Base-by-base conservation (phyloP, 1,140 invertebrate genomes). In the Drosophila burlai region DNA sequence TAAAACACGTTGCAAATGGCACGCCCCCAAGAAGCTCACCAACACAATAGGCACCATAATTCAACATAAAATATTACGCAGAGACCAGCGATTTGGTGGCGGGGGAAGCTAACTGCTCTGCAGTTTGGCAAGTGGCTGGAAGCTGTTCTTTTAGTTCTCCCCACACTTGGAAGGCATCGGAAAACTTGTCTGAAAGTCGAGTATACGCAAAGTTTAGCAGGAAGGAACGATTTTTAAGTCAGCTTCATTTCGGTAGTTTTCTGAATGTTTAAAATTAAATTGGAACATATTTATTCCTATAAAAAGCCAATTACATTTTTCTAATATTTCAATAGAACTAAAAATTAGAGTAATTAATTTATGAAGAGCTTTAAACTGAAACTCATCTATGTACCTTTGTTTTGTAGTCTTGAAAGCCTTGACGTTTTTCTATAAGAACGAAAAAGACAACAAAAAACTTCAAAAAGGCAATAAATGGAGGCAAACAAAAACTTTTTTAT, bases 1-100 rank as follows among this genome's bases (percentile, higher is more conserved):
- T 90, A 87, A 90, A 79, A 81, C 78, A 87, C 81, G 78, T 84
- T 89, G 74, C 81, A 65, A 84, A 75, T 79, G 74, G 73, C 73
- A 89, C 78, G 69, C 85, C 78, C 57, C 65, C 62, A 8, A 46
- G 47, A 50, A 60, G 38, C 42, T 60, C 59, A 72, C 31, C 67
- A 55, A 43, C 60, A 77, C 72, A 77, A 83, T 84, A 80, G 84
- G 63, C 58, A 49, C 64, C 81, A 89, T 89, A 89, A 89, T 75
- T 89, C 84, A 87, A 83, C 84, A 89, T 89, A 89, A 87, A 72
- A 89, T 87, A 89, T 87, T 81, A 87, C 67, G 81, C 83, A 83
- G 79, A 76, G 63, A 64, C 66, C 73, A 69, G 76, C 55, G 55
- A 77, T 61, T 77, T 59, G 21, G 45, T 29, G 58, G 31, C 36